A percentile compares a stretch with the other conserved stretches of the same genome.
phyloP scores from a whole-genome alignment of 2,888 invertebrate genomes.

The Dryomyza anilis region DNA sequence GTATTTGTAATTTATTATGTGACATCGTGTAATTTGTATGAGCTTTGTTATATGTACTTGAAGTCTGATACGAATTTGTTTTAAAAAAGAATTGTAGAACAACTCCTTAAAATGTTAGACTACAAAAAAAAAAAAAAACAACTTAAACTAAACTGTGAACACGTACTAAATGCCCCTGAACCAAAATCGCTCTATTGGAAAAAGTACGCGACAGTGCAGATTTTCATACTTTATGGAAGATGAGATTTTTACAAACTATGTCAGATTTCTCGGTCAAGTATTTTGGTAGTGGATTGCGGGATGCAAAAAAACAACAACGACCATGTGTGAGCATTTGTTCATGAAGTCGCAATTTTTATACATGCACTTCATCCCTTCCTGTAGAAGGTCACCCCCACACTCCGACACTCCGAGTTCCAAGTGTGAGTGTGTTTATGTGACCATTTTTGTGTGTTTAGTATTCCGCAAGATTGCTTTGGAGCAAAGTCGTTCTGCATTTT shows the following conservation, averaged over 20 bases:
- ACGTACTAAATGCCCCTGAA: background rate
- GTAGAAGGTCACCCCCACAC: too few relatives aligned
- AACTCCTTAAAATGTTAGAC: too few relatives aligned
- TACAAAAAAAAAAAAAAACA: too few relatives aligned
- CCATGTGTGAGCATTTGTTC: too few relatives aligned
- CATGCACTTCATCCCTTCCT: background rate
- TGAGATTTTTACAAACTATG: background rate
- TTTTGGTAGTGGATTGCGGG: background rate
- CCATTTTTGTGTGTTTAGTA: background rate
- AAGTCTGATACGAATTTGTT: too few relatives aligned
- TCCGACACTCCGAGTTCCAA: too few relatives aligned
- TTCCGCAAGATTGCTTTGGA: background rate
- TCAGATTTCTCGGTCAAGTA: background rate
- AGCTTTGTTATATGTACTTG: too few relatives aligned
- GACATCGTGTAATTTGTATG: too few relatives aligned
- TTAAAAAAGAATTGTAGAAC: too few relatives aligned
- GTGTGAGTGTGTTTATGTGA: background rate
- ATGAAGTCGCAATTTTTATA: background rate
- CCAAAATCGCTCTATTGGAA: background rate
- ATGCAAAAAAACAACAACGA: background rate
- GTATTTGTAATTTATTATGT: too few relatives aligned
- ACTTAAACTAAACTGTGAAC: too few relatives aligned
- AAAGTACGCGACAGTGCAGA: background rate
- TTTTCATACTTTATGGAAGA: background rate
- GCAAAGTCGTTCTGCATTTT: background rate